Evolutionary conservation across 1,140 invertebrate species (phyloP).

Genomic region (Sogatella furcifera): DNA sequence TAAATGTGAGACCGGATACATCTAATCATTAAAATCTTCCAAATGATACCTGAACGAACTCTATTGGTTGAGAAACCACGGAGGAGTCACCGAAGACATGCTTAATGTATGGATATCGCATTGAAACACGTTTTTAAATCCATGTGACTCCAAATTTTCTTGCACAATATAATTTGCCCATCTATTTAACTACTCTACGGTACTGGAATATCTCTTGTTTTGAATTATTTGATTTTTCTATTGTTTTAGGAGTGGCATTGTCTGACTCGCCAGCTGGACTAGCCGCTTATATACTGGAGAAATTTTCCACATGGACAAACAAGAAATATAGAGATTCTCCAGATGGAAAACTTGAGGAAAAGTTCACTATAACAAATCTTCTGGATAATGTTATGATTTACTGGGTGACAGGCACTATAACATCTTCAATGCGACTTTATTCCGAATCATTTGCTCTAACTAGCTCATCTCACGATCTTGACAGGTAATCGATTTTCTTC

Average conservation of each 20-base stretch:
- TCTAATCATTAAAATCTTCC: too few relatives aligned
- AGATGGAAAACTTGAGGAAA: constrained; percentile 61
- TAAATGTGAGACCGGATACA: too few relatives aligned
- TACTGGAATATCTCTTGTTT: too few relatives aligned
- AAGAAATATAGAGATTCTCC: constrained; percentile 36
- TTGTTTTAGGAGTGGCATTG: constrained; percentile 39
- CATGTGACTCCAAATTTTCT: too few relatives aligned
- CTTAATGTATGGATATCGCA: too few relatives aligned
- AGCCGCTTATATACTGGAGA: constrained; percentile 62
- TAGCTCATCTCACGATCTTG: constrained; percentile 32
- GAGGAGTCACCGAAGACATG: too few relatives aligned
- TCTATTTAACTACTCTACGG: too few relatives aligned
- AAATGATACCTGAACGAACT: too few relatives aligned
- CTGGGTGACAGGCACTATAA: constrained; percentile 66
- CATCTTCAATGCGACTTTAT: constrained; percentile 64
- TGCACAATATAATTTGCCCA: too few relatives aligned
- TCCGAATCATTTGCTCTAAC: constrained; percentile 45
- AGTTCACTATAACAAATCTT: constrained; percentile 58
- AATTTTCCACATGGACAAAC: constrained; percentile 59
- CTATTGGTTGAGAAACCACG: too few relatives aligned
- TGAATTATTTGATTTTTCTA: too few relatives aligned
- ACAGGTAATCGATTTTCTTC: constrained; percentile 34
- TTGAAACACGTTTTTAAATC: too few relatives aligned
- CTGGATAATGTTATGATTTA: constrained; percentile 86
- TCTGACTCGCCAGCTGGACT: constrained; percentile 52